Evolutionary conservation across 1,140 invertebrate species (phyloP), one percentile per base, ranked within the genome.

Genomic region (Lycorma delicatula): DNA sequence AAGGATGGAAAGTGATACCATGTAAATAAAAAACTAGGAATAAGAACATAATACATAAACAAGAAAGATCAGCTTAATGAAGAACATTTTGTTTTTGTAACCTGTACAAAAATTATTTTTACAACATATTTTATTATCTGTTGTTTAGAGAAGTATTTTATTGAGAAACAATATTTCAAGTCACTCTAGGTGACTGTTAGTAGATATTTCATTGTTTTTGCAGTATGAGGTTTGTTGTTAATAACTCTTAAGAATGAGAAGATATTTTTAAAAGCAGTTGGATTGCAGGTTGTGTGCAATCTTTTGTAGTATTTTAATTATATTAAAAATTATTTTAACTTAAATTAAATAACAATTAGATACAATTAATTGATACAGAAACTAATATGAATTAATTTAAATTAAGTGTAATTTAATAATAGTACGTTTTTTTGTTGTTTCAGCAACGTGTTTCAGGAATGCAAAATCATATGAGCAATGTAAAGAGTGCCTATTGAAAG

Each of bases 391-490:
- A 51, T 6, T 7, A 25, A 18, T 13, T 58, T n/a, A n/a, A n/a
- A n/a, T 41, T 50, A 16, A 13, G 18, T 18, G 27, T 12, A 48
- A 41, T 58, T 48, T 47, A 13, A 12, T 23, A 29, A 4, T 48
- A 54, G 44, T 59, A 60, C 3, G 5, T 62, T 46, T 50, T 36
- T 56, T 60, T 62, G 54, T 55, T 34, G 52, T 80, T 81, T 53
- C 72, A 93, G 94, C 92, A 4, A 93, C 90, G 31, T 92, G 89
- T 67, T 98, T 91, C 72, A 85, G 88, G 68, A 85, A 89, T 72
- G 90, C 85, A 3, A 90, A 91, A 68, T 83, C 89, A 16, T 82
- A 82, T 65, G 79, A 86, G 59, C 84, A 90, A 66, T 87, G 89
- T 55, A 91, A 86, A 69, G 86, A 93, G 16, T 88, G 86, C 66